These are phyloP conservation scores for Cactoblastis cactorum DNA, from an alignment of 2,888 invertebrate species.

Conservation along the genomic window DNA sequence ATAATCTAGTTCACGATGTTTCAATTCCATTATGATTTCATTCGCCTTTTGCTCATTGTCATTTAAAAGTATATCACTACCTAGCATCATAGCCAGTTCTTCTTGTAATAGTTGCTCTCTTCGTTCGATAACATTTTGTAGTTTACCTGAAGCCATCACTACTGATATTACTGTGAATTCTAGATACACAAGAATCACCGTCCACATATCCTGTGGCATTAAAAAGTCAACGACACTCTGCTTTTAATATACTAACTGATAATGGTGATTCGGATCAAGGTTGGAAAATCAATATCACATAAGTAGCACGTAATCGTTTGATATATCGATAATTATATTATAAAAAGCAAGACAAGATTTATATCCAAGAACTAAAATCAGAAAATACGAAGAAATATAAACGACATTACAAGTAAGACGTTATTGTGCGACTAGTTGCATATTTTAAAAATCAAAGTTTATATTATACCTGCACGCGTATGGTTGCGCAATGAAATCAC, in stretches of 20 bases:
- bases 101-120: slow-evolving; percentile 66
- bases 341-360: not conserved
- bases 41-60: slow-evolving; percentile 77
- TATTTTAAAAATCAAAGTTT: too few relatives aligned
- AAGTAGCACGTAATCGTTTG: too few relatives aligned
- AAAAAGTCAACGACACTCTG: slow-evolving; percentile 15
- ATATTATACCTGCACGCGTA: too few relatives aligned
- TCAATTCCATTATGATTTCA: slow-evolving; percentile 78
- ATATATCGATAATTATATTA: not conserved
- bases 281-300: slow-evolving; percentile 24
- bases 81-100: slow-evolving; percentile 72
- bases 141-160: slow-evolving; percentile 18
- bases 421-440: too few relatives aligned
- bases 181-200: slow-evolving; percentile 22
- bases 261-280: slow-evolving; percentile 27
- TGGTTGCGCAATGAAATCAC: too few relatives aligned
- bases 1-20: slow-evolving; percentile 66
- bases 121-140: slow-evolving; percentile 33
- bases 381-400: too few relatives aligned
- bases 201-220: slow-evolving; percentile 34
- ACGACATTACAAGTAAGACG: too few relatives aligned
- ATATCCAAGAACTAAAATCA: too few relatives aligned
- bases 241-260: slow-evolving; percentile 19
- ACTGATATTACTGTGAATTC: slow-evolving; percentile 20
- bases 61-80: slow-evolving; percentile 71